phyloP scores from a whole-genome alignment of 2,797 vertebrate species.

The Ibycter americanus region DNA sequence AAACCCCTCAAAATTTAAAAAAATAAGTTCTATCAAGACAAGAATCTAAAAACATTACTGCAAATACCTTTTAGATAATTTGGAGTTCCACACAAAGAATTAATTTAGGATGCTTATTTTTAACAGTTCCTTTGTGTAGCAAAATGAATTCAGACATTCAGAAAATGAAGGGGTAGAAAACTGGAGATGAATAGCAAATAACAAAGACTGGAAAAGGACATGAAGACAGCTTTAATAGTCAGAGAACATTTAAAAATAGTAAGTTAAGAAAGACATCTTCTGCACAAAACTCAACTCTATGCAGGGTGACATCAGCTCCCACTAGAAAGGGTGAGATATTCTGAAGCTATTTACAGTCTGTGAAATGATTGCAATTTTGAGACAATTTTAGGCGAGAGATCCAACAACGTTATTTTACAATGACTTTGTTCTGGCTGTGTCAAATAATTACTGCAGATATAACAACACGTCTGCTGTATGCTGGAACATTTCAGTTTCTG shows the following conservation, averaged over 20 bases:
- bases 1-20: background rate
- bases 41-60: background rate
- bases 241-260: constrained; percentile 31
- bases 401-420: background rate
- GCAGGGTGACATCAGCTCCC: constrained; percentile 16
- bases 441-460: background rate
- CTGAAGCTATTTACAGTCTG: constrained; percentile 12
- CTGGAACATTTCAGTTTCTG: background rate
- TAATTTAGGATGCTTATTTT: background rate
- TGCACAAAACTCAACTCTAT: background rate
- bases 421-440: constrained; percentile 11
- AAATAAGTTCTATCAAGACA: background rate
- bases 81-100: background rate
- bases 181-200: background rate
- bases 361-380: constrained; percentile 11
- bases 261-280: background rate
- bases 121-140: background rate
- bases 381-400: background rate
- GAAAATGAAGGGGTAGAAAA: background rate
- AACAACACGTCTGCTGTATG: background rate
- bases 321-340: background rate
- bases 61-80: background rate
- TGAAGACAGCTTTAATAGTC: background rate
- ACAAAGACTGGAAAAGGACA: background rate
- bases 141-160: background rate